Evolutionary conservation across 2,888 invertebrate genomes (phyloP), one percentile per base, ranked within the genome.

Genomic region (Acleris emargana): DNA sequence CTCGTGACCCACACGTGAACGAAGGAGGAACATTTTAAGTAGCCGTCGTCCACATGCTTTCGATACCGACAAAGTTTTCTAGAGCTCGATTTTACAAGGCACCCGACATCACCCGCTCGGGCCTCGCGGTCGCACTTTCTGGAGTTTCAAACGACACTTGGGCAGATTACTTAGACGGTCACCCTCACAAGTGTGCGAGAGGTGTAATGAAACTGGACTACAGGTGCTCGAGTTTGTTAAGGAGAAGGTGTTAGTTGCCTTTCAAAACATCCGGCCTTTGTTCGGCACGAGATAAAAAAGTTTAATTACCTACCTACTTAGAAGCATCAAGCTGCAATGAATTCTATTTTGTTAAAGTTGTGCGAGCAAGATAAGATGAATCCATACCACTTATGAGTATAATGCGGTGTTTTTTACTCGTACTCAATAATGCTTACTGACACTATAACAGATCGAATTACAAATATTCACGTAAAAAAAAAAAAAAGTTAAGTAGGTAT

Each of bases 61-160:
- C 73, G 74, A 69, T 64, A 68, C 72, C 74, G 71, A 71, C 71
- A 71, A 78, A 78, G 76, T 78, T 79, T 73, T 71, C 70, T 69
- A 66, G 70, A 70, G 64, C 66, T 66, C 66, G 60, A 66, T 71
- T 69, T 72, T 68, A 71, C 73, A 73, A 74, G 76, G 72, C 72
- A 71, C 70, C 73, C 71, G 70, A 69, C 74, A 76, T 72, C 71
- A 71, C 69, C 69, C 62, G 68, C 60, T 60, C 55, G 62, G 63
- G 58, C 51, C 45, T 70, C 68, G 73, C 69, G 73, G 76, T 72
- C 72, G 70, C 72, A 73, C 72, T 72, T 72, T 73, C 67, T 58
- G 63, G 74, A 83, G 74, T 81, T 82, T 73, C 68, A 76, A 80
- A 80, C 77, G 79, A 80, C 79, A 78, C 79, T 80, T 78, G 72